These are phyloP conservation scores for Bradysia coprophila DNA, from an alignment of 1,140 invertebrate genomes.

Conservation along the genomic window DNA sequence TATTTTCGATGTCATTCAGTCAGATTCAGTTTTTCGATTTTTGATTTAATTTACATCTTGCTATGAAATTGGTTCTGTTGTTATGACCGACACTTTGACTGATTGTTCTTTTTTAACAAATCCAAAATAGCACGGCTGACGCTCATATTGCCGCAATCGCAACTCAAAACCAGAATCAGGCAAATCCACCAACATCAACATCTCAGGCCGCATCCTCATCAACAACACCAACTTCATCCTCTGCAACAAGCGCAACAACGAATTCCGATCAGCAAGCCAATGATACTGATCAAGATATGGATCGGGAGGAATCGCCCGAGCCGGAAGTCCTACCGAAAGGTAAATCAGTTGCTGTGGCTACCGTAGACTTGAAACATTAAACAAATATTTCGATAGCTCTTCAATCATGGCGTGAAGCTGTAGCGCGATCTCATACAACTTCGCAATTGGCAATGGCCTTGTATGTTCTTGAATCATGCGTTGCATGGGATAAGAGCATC, in stretches of 20 bases:
- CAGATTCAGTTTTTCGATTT: too few species aligned
- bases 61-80: too few species aligned
- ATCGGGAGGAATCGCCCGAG: neutral
- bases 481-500: constrained; percentile 96
- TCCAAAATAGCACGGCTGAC: constrained; percentile 17
- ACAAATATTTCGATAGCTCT: constrained; percentile 31
- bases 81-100: too few species aligned
- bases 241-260: neutral
- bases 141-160: constrained; percentile 21
- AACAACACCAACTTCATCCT: constrained; percentile 4
- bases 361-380: neutral
- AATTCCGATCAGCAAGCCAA: neutral
- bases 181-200: constrained; percentile 14
- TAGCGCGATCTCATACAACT: constrained; percentile 60
- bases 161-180: constrained; percentile 13
- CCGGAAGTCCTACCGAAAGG: constrained; percentile 2
- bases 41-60: too few species aligned
- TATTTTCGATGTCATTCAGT: too few species aligned
- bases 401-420: constrained; percentile 74
- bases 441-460: constrained; percentile 82
- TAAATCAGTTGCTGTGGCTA: neutral
- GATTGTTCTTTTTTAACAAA: too few species aligned
- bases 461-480: constrained; percentile 74
- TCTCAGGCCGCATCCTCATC: constrained; percentile 12
- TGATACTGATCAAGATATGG: neutral